Evolutionary conservation across 2,113 vertebrate species (phyloP).

Genomic region (Xyliphius kryptos): DNA sequence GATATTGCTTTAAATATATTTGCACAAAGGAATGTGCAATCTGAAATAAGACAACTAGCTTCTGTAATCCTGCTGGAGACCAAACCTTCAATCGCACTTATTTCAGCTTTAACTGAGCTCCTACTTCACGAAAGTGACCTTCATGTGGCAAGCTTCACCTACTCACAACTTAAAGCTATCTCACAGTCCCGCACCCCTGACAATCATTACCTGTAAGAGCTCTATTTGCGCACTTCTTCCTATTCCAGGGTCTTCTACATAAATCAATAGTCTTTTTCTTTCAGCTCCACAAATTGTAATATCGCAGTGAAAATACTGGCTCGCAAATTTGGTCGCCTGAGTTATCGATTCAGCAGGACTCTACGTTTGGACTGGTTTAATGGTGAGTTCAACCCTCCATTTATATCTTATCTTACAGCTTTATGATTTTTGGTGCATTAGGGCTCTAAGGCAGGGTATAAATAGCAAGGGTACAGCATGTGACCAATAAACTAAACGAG

Average conservation of each 20-base stretch:
- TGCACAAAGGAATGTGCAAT: constrained; percentile 52
- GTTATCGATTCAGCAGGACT: constrained; percentile 67
- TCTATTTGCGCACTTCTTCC: not conserved
- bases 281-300: constrained; percentile 68
- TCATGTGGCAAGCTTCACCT: constrained; percentile 72
- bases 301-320: constrained; percentile 72
- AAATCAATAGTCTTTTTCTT: too few species aligned
- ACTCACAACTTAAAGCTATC: constrained; percentile 66
- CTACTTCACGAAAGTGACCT: constrained; percentile 64
- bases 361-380: constrained; percentile 56
- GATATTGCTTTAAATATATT: constrained; percentile 65
- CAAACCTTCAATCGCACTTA: constrained; percentile 64
- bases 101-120: constrained; percentile 62
- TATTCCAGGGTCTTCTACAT: not conserved
- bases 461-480: too few species aligned
- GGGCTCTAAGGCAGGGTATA: too few species aligned
- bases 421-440: too few species aligned
- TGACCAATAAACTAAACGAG: too few species aligned
- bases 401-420: too few species aligned
- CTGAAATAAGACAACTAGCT: constrained; percentile 68
- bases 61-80: constrained; percentile 70
- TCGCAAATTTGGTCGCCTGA: constrained; percentile 60
- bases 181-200: constrained; percentile 64
- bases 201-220: constrained; percentile 67
- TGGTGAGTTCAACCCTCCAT: constrained; percentile 55